These are phyloP conservation scores for Actinernus sp. DNA, from an alignment of 92 coral and sea anemone species.

Conservation along the genomic window DNA sequence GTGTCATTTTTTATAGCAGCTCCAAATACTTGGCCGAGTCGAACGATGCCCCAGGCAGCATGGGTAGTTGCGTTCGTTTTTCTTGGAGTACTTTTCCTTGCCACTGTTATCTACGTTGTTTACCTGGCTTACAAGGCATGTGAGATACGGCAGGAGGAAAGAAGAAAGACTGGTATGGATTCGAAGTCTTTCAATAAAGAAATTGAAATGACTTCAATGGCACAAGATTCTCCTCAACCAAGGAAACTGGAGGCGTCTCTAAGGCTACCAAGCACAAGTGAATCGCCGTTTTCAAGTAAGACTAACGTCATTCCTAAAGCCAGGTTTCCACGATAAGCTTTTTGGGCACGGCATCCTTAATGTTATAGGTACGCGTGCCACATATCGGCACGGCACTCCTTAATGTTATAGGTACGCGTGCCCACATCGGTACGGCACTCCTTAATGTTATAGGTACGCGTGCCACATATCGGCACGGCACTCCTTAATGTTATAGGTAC, in stretches of 20 bases:
- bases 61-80: constrained; percentile 53
- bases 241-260: constrained; percentile 62
- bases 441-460: too few relatives aligned
- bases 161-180: constrained; percentile 24
- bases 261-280: constrained; percentile 39
- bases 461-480: too few relatives aligned
- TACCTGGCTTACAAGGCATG: constrained; percentile 32
- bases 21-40: too few relatives aligned
- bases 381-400: too few relatives aligned
- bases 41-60: constrained; percentile 42
- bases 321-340: too few relatives aligned
- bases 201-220: constrained; percentile 9
- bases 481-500: too few relatives aligned
- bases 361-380: too few relatives aligned
- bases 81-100: constrained; percentile 31
- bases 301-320: too few relatives aligned
- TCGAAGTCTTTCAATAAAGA: constrained; percentile 24
- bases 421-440: too few relatives aligned
- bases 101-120: constrained; percentile 43
- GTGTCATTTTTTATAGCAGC: too few relatives aligned
- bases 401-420: too few relatives aligned
- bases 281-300: constrained; percentile 53
- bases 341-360: too few relatives aligned
- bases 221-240: constrained; percentile 39
- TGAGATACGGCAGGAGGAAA: constrained; percentile 40